These are phyloP conservation scores for Globicephala melas DNA, from an alignment of 2,113 vertebrate species.

Conservation along the genomic window DNA sequence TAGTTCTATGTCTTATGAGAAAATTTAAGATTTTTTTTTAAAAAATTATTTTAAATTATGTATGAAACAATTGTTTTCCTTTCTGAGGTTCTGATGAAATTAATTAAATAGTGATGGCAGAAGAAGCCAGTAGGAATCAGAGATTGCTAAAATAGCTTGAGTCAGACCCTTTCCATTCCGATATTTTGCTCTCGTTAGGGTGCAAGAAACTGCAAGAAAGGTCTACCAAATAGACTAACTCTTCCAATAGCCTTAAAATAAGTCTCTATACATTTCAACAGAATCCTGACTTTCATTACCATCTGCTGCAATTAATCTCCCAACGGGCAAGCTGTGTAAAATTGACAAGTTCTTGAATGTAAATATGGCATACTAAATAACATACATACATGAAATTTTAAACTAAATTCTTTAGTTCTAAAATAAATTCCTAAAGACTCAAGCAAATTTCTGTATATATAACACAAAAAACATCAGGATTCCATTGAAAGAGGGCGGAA, in stretches of 20 bases:
- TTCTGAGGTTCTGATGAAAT: neutral
- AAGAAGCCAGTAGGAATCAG: neutral
- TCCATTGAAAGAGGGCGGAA: neutral
- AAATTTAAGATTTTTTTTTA: neutral
- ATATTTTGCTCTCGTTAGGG: neutral
- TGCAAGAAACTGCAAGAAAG: neutral
- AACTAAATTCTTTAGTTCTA: neutral
- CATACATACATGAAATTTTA: neutral
- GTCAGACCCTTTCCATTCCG: neutral
- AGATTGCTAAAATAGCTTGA: neutral
- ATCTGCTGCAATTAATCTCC: slow-evolving; percentile 45
- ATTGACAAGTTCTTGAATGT: slow-evolving; percentile 26
- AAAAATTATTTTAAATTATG: neutral
- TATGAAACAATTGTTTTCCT: neutral
- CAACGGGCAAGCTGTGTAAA: slow-evolving; percentile 34
- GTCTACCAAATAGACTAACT: neutral
- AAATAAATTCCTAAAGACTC: slow-evolving; percentile 25
- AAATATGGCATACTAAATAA: neutral
- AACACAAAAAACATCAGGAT: neutral
- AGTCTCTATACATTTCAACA: neutral
- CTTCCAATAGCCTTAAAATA: slow-evolving; percentile 49
- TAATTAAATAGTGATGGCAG: neutral
- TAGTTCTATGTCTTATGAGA: neutral
- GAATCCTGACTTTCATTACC: slow-evolving; percentile 28
- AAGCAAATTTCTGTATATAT: neutral